Base-by-base conservation (phyloP, 2,113 vertebrate genomes). In the Scolopax mira region DNA sequence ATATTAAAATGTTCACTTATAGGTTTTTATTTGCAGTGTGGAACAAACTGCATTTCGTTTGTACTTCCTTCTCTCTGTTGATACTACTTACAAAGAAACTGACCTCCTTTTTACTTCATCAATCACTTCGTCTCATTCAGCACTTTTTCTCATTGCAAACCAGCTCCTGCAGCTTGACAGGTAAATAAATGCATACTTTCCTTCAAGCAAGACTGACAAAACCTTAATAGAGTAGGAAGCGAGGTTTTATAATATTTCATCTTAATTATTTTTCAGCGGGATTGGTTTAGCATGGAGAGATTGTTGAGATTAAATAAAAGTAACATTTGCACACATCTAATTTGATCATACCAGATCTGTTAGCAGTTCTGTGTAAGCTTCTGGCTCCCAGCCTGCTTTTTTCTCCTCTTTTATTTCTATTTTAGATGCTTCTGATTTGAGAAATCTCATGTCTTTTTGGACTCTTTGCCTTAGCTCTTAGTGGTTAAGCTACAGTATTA, bases 1-100 rank as follows among this genome's bases (percentile, higher is more conserved):
- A 31, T 72, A 84, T 86, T 69, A 75, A 94, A 96, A 95, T 93
- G 27, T 90, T 92, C 87, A 75, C 62, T 95, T 95, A 39, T 37
- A 67, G 31, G 24, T 94, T 92, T 92, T 82, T 61, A 48, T 93
- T 95, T 95, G 39, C 46, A 77, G 7, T 58, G 41, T 93, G 60
- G 52, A 57, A 77, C 44, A 55, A 86, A 12, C 24, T 80, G 37
- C 31, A 83, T 71, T 96, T 91, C 61, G 73, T 90, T 86, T 81
- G 22, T 67, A 27, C 48, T 94, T 80, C 37, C 14, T 88, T 90
- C 77, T 80, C 57, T 95, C 62, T 85, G 41, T 81, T 96, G 87
- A 85, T 93, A 86, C 88, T 67, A 80, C 30, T 69, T 67, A 54
- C 24, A 57, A 65, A 94, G 58, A 81, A 93, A 79, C 16, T 71